A percentile compares a stretch with the other conserved stretches of the same genome.
Conservation (phyloP, 53 echinoderm and acorn worm genomes). For the Crossaster papposus region DNA sequence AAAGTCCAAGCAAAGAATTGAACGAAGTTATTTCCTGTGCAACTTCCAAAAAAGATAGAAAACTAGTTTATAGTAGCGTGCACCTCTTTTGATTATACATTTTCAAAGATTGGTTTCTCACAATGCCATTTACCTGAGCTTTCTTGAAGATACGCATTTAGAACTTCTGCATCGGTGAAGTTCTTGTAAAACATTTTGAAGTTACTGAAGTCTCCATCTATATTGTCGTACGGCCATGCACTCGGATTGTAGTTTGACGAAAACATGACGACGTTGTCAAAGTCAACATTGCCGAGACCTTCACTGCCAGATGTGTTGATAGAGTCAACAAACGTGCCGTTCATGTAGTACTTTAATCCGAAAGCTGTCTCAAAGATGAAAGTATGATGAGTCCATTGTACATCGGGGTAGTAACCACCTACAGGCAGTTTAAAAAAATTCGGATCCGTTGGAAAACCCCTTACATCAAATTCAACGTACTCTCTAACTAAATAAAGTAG, state of each 20-base stretch:
- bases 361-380: constrained; percentile 4
- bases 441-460: background rate
- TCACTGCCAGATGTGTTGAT: background rate
- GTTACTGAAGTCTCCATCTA: constrained; percentile 25
- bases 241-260: background rate
- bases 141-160: constrained; percentile 9
- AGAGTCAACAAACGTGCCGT: background rate
- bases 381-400: constrained; percentile 14
- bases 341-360: constrained; percentile 23
- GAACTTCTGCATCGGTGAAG: constrained; percentile 25
- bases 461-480: background rate
- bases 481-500: background rate
- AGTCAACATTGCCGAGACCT: too few relatives aligned
- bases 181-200: constrained; percentile 35
- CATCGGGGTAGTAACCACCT: background rate
- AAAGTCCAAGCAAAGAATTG: too few relatives aligned
- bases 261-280: background rate
- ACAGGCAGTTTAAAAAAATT: background rate
- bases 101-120: too few relatives aligned
- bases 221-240: background rate
- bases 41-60: background rate
- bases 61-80: background rate
- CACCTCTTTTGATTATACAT: too few relatives aligned
- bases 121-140: constrained; percentile 22
- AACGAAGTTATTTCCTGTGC: too few relatives aligned